These are phyloP conservation scores for Cariama cristata DNA, from an alignment of 2,113 vertebrate genomes.

Conservation along the genomic window DNA sequence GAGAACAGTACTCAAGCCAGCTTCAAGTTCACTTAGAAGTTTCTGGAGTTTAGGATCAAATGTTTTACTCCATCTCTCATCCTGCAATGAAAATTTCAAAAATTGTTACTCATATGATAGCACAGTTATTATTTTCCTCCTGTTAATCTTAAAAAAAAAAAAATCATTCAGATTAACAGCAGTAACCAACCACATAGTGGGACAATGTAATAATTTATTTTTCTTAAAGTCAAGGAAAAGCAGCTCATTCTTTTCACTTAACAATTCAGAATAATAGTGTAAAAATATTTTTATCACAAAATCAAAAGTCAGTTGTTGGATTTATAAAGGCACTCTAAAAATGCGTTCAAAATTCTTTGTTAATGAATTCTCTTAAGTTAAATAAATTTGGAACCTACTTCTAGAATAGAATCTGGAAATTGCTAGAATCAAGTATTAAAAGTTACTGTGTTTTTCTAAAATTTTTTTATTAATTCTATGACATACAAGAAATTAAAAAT, in stretches of 20 bases:
- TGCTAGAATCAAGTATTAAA: neutral
- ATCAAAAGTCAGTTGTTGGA: neutral
- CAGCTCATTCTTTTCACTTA: neutral
- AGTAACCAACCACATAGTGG: neutral
- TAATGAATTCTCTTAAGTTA: neutral
- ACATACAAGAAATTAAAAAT: neutral
- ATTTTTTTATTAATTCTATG: neutral
- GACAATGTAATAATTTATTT: neutral
- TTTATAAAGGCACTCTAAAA: neutral
- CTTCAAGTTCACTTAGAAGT: constrained; percentile 91
- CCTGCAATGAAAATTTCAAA: constrained; percentile 73
- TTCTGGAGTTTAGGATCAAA: constrained; percentile 94
- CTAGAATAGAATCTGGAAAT: neutral
- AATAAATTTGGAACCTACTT: neutral
- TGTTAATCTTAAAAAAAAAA: neutral
- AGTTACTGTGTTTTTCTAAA: neutral
- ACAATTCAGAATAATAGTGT: neutral
- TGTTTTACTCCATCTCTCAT: constrained; percentile 90
- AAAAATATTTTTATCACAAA: neutral
- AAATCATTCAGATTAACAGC: neutral
- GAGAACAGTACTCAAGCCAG: constrained; percentile 87
- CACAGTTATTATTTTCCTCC: neutral
- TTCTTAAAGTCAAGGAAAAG: neutral
- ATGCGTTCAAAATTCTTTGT: neutral
- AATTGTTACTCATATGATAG: neutral